A percentile compares a stretch with the other conserved stretches of the same genome.
phyloP scores from a whole-genome alignment of 1,140 invertebrate genomes.

The Grapholita molesta region DNA sequence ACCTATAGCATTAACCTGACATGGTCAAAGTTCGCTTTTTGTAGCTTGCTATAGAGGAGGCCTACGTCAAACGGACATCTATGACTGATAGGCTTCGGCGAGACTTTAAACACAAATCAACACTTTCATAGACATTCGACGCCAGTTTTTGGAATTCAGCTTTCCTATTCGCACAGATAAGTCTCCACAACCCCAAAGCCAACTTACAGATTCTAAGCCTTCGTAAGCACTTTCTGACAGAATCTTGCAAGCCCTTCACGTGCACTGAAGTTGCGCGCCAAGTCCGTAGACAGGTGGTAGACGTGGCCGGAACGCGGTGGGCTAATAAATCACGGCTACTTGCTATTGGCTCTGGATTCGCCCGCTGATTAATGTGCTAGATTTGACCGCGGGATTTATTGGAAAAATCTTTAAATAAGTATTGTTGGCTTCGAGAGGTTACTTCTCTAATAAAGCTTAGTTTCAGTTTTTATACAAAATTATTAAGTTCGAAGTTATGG shows the following conservation, averaged over 20 bases:
- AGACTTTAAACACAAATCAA: too few species aligned
- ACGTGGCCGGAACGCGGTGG: slow-evolving; percentile 27
- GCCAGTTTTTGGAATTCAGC: too few species aligned
- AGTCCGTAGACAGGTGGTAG: slow-evolving; percentile 35
- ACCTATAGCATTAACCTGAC: too few species aligned
- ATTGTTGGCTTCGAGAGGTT: not conserved
- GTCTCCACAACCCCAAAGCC: too few species aligned
- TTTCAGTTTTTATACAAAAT: not conserved
- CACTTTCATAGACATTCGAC: too few species aligned
- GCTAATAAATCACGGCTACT: slow-evolving; percentile 41
- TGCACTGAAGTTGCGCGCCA: slow-evolving; percentile 19
- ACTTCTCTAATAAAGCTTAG: not conserved
- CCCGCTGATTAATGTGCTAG: slow-evolving; percentile 37
- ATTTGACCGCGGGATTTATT: slow-evolving; percentile 38
- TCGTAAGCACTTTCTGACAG: slow-evolving; percentile 16
- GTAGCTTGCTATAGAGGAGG: too few species aligned
- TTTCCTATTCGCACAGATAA: too few species aligned
- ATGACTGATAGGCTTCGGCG: too few species aligned
- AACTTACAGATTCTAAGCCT: not conserved
- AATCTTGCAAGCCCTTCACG: not conserved
- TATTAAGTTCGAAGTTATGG: too few species aligned
- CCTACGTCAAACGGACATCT: too few species aligned
- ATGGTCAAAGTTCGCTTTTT: too few species aligned
- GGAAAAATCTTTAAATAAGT: slow-evolving; percentile 22
- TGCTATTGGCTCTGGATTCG: slow-evolving; percentile 30